phyloP scores from a whole-genome alignment of 2,888 invertebrate species.

The Cantharis nigra region DNA sequence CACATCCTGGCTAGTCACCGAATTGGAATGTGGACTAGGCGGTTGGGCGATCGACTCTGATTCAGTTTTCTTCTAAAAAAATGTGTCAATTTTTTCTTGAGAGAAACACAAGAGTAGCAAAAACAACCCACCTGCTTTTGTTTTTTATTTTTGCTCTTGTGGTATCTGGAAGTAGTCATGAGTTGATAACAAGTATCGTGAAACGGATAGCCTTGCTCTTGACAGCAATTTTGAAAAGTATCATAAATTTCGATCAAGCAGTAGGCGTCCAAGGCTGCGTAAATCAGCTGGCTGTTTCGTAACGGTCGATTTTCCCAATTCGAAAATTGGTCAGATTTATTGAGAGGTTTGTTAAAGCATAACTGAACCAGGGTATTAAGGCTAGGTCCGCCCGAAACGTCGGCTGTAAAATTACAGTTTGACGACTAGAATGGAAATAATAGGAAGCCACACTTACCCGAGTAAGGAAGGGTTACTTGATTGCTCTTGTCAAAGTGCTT shows the following conservation, averaged over 20 bases:
- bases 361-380: conserved; percentile 75
- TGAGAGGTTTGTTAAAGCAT: conserved; percentile 75
- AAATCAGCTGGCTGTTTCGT: conserved; percentile 74
- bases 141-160: conserved; percentile 53
- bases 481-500: conserved; percentile 60
- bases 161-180: conserved; percentile 59
- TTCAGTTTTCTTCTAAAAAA: conserved; percentile 10
- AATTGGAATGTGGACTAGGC: conserved; percentile 42
- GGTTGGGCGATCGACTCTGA: conserved; percentile 39
- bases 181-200: conserved; percentile 66
- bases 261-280: conserved; percentile 88
- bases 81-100: background rate
- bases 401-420: conserved; percentile 18
- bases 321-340: conserved; percentile 90
- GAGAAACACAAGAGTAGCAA: background rate
- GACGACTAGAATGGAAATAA: background rate
- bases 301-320: conserved; percentile 89
- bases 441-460: conserved; percentile 48
- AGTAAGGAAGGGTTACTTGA: conserved; percentile 61
- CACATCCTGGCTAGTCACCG: conserved; percentile 45
- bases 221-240: conserved; percentile 60
- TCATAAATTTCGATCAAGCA: conserved; percentile 82
- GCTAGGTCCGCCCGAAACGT: conserved; percentile 51
- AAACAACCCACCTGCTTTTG: conserved; percentile 45
- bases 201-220: conserved; percentile 62